A percentile compares a stretch with the other conserved stretches of the same genome.
These are phyloP conservation scores for Salminus brasiliensis DNA, from an alignment of 2,113 vertebrate genomes.

Conservation along the genomic window DNA sequence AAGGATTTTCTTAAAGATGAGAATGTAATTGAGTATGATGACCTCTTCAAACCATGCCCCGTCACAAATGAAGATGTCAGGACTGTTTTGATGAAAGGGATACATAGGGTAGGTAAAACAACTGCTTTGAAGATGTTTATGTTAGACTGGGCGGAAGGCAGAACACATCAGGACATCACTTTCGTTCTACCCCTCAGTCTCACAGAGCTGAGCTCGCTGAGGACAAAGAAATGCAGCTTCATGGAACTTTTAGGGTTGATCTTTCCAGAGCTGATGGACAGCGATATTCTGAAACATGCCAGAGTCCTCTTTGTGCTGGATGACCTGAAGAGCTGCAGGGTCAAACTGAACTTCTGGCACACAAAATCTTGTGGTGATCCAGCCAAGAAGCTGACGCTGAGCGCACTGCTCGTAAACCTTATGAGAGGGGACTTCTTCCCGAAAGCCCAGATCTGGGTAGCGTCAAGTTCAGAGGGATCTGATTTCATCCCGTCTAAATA, in stretches of 20 bases:
- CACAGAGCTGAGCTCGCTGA: background rate
- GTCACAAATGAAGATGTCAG: background rate
- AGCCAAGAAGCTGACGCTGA: background rate
- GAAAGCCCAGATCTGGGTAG: background rate
- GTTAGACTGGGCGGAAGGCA: slow-evolving; percentile 16
- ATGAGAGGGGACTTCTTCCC: background rate
- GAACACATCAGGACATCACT: slow-evolving; percentile 13
- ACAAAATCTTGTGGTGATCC: background rate
- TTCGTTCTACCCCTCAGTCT: slow-evolving; percentile 5
- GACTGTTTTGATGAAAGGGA: background rate
- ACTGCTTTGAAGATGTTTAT: slow-evolving; percentile 8
- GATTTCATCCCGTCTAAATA: slow-evolving; percentile 4
- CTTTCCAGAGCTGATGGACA: slow-evolving; percentile 9
- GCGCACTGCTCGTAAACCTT: slow-evolving; percentile 5
- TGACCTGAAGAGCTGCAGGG: background rate
- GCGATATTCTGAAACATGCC: background rate
- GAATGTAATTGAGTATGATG: background rate
- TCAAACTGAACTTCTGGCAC: background rate
- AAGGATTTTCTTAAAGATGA: background rate
- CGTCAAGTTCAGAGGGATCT: background rate
- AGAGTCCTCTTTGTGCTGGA: slow-evolving; percentile 22
- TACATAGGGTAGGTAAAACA: slow-evolving; percentile 8
- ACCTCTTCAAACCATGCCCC: slow-evolving; percentile 1
- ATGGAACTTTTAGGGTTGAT: background rate
- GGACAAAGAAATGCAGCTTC: background rate